Percentiles rank a stretch among this genome's conserved stretches.
These are phyloP conservation scores for Spialia ferax DNA, from an alignment of 2,888 invertebrate genomes.

Conservation along the genomic window DNA sequence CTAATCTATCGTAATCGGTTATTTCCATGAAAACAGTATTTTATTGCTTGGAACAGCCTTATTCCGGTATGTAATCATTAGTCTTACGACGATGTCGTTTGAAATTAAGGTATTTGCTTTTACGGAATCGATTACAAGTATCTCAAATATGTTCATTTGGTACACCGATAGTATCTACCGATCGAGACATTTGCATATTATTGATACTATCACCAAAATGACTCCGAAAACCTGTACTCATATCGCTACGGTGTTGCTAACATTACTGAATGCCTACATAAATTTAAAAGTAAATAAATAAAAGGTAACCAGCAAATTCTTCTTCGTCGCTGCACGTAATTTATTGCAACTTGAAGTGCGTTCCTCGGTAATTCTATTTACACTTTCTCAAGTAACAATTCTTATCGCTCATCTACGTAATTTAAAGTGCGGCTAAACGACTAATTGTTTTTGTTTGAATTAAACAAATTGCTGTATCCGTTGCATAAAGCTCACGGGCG, in stretches of 20 bases:
- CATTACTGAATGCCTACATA: constrained; percentile 43
- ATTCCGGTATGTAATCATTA: constrained; percentile 1
- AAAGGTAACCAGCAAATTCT: constrained; percentile 45
- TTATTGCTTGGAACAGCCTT: not conserved
- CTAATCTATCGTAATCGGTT: not conserved
- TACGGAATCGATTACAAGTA: constrained; percentile 33
- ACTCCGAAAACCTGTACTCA: constrained; percentile 48
- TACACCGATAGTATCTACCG: constrained; percentile 42
- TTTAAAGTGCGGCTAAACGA: constrained; percentile 69
- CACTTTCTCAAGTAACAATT: constrained; percentile 52
- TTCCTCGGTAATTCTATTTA: constrained; percentile 50
- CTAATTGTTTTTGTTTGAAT: constrained; percentile 72
- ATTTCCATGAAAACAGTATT: constrained; percentile 15
- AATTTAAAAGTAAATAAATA: constrained; percentile 41
- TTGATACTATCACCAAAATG: constrained; percentile 51
- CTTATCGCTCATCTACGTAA: constrained; percentile 80
- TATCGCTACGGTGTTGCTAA: constrained; percentile 41
- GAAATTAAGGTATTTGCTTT: constrained; percentile 35
- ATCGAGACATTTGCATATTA: constrained; percentile 51
- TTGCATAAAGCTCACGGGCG: constrained; percentile 70
- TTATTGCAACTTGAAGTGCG: constrained; percentile 42
- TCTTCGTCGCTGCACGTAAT: constrained; percentile 44
- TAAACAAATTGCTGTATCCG: constrained; percentile 70
- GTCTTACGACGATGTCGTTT: constrained; percentile 19
- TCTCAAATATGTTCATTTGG: constrained; percentile 39